Percentiles rank a stretch among this genome's conserved stretches.
phyloP scores from a whole-genome alignment of 2,113 vertebrate genomes.

The Cariama cristata region DNA sequence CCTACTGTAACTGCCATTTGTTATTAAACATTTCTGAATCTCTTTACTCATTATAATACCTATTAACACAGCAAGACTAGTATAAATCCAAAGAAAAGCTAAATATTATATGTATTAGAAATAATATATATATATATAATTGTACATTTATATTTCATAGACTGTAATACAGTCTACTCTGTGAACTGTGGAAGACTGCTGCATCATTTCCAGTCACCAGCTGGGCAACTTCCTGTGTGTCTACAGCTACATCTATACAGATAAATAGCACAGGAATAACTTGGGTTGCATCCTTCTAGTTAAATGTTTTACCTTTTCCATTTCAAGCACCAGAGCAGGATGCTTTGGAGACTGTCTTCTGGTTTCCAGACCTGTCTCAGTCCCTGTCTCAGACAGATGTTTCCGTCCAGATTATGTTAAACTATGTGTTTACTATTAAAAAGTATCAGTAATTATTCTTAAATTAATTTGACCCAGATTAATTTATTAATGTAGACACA shows the following conservation, averaged over 20 bases:
- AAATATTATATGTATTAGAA: not conserved
- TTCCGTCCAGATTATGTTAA: not conserved
- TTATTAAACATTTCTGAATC: not conserved
- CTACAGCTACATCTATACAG: not conserved
- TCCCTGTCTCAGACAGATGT: not conserved
- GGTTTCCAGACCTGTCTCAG: not conserved
- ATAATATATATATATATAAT: not conserved
- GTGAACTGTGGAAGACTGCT: not conserved
- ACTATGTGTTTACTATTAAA: not conserved
- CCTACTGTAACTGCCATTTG: not conserved
- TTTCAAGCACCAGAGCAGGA: not conserved
- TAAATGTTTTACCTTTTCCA: not conserved
- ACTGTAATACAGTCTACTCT: not conserved
- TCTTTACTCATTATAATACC: not conserved
- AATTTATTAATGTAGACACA: not conserved
- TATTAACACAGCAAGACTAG: not conserved
- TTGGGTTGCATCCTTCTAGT: not conserved
- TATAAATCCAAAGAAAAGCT: not conserved
- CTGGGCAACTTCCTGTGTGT: not conserved
- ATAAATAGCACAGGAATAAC: not conserved
- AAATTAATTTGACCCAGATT: not conserved
- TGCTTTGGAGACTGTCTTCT: not conserved
- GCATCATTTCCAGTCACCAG: not conserved
- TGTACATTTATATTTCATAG: not conserved
- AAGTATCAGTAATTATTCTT: not conserved